Conservation (phyloP, 2,797 vertebrate species). For the Trematomus bernacchii region DNA sequence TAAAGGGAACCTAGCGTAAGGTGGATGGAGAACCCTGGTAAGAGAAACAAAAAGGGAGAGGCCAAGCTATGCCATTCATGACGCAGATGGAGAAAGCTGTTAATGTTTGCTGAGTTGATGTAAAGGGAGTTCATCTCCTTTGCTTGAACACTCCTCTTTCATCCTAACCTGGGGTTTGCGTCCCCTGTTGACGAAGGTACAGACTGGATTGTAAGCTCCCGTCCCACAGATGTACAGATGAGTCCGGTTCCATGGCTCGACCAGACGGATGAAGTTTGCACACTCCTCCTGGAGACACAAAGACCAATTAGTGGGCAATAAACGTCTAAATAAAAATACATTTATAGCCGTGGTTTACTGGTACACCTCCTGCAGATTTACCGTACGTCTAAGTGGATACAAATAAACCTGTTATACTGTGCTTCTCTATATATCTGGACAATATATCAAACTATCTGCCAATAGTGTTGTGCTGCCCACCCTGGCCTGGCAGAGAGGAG, state of each 20-base stretch:
- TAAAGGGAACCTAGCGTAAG: constrained; percentile 49
- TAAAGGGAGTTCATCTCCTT: neutral
- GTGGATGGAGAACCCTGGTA: constrained; percentile 35
- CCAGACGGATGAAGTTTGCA: constrained; percentile 96
- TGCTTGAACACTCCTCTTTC: neutral
- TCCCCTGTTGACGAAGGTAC: constrained; percentile 94
- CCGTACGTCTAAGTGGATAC: constrained; percentile 6
- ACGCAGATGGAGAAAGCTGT: constrained; percentile 36
- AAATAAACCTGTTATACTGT: constrained; percentile 33
- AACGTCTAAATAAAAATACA: constrained; percentile 22
- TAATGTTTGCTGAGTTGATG: constrained; percentile 6
- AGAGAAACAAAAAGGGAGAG: constrained; percentile 27
- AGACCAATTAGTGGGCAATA: constrained; percentile 20
- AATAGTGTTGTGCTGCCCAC: constrained; percentile 16
- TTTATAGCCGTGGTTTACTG: constrained; percentile 18
- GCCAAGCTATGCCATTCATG: constrained; percentile 25
- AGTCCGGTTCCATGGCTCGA: constrained; percentile 98
- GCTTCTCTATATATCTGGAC: constrained; percentile 31
- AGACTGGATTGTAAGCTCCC: constrained; percentile 97
- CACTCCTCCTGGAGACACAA: constrained; percentile 91
- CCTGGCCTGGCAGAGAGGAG: constrained; percentile 37
- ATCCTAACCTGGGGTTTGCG: constrained; percentile 93
- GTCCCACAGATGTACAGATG: constrained; percentile 97
- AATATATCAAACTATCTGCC: constrained; percentile 40
- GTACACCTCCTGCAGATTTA: constrained; percentile 12